A percentile compares a stretch with the other conserved stretches of the same genome.
phyloP scores from a whole-genome alignment of 2,113 vertebrate genomes.

The Rallus limicola region DNA sequence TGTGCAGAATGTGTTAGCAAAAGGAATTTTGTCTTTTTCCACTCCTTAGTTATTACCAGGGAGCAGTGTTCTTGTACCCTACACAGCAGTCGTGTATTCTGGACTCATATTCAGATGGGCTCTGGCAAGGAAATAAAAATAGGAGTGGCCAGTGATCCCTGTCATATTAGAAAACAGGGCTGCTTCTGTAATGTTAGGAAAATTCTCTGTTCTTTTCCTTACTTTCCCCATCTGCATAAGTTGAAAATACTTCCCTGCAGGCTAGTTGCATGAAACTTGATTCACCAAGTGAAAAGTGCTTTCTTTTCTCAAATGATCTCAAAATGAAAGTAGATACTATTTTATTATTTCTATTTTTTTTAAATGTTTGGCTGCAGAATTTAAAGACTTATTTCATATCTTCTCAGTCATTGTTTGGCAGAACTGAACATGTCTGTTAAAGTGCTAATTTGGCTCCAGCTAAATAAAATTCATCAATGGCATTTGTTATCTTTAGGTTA shows the following conservation, averaged over 20 bases:
- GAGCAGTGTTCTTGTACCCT: not conserved
- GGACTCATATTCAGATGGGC: not conserved
- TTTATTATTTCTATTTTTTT: not conserved
- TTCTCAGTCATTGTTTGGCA: not conserved
- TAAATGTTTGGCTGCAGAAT: not conserved
- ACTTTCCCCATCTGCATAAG: not conserved
- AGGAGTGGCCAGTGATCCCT: not conserved
- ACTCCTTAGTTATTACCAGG: not conserved
- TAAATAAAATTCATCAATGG: not conserved
- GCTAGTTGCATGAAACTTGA: not conserved
- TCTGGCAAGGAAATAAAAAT: not conserved
- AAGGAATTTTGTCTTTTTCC: not conserved
- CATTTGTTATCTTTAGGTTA: not conserved
- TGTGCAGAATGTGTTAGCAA: not conserved
- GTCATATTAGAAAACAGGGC: not conserved
- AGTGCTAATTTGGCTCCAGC: not conserved
- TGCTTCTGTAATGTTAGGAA: not conserved
- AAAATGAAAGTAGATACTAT: not conserved
- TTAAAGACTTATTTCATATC: not conserved
- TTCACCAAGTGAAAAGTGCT: not conserved
- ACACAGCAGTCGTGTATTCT: not conserved
- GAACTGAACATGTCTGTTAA: not conserved
- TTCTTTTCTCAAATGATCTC: not conserved
- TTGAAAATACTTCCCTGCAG: not conserved
- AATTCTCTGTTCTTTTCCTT: not conserved